Base-by-base conservation (phyloP, 2,797 vertebrate species). In the Enteromius afrohamiltoni region DNA sequence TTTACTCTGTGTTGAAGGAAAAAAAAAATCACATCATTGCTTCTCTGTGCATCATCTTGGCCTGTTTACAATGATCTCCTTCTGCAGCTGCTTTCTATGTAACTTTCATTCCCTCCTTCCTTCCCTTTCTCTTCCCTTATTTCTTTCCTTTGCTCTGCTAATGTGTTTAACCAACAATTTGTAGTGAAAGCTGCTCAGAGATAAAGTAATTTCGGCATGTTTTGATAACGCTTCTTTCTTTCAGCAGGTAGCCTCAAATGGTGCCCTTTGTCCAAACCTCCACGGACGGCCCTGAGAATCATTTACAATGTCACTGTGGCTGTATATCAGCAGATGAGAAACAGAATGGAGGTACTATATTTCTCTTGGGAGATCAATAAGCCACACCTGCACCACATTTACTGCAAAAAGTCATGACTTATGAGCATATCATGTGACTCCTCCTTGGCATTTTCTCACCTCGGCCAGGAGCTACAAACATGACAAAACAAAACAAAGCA, bases 301-400 rank as follows among this genome's bases (percentile, higher is more conserved):
- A 79, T 85, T 89, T 86, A 85, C 83, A 83, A 85, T 88, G 67
- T 74, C 77, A 64, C 64, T 77, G 83, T 68, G 78, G 53, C 86
- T 70, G 86, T 90, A 89, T 86, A 90, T 91, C 88, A 92, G 86
- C 87, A 89, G 86, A 85, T 70, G 87, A 86, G 90, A 86, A 88
- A 75, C 67, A 45, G 79, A 85, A 85, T 74, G 55, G 78, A 86
- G 82, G 86, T 86, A 88, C 89, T 86, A 82, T 91, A 92, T 92
- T 91, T 93, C 87, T 90, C 84, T 86, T 73, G 86, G 21, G 89
- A 90, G 88, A 93, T 93, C 93, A 92, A 94, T 93, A 93, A 82
- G 62, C 85, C 58, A 71, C 88, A 91, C 85, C 84, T 85, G 86
- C 85, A 86, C 85, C 77, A 89, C 89, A 91, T 93, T 93, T 93